These are phyloP conservation scores for Astyanax mexicanus DNA, from an alignment of 2,797 vertebrate genomes.

Conservation along the genomic window DNA sequence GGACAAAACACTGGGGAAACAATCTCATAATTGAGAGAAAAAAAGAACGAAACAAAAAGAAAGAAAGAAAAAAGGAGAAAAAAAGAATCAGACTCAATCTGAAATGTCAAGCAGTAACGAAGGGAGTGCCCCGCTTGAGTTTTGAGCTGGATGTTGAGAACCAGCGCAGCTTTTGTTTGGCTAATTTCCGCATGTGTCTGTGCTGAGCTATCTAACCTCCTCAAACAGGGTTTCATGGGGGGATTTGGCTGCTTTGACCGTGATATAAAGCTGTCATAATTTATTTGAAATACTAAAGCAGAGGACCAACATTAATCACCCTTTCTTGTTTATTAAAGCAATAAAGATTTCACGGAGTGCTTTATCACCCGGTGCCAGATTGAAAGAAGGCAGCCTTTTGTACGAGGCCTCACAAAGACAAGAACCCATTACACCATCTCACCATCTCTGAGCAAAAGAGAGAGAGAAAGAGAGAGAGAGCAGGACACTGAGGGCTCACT, in stretches of 20 bases:
- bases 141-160: constrained; percentile 58
- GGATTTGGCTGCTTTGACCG: constrained; percentile 79
- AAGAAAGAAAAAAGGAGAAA: constrained; percentile 3
- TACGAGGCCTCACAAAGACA: constrained; percentile 53
- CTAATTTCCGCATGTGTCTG: constrained; percentile 64
- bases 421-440: constrained; percentile 58
- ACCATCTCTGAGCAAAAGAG: constrained; percentile 41
- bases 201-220: constrained; percentile 71
- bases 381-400: constrained; percentile 68
- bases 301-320: constrained; percentile 85
- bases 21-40: constrained; percentile 63
- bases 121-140: constrained; percentile 53
- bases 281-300: constrained; percentile 86
- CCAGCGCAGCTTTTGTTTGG: constrained; percentile 65
- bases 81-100: constrained; percentile 19
- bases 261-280: constrained; percentile 85
- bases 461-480: constrained; percentile 25
- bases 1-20: constrained; percentile 56
- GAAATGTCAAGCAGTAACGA: constrained; percentile 62
- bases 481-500: constrained; percentile 44
- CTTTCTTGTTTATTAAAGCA: constrained; percentile 86
- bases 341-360: constrained; percentile 84
- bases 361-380: constrained; percentile 79
- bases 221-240: constrained; percentile 76
- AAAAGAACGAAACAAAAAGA: constrained; percentile 61